These are phyloP conservation scores for Myanophis thanlyinensis DNA, from an alignment of 2,113 vertebrate genomes.

Conservation along the genomic window DNA sequence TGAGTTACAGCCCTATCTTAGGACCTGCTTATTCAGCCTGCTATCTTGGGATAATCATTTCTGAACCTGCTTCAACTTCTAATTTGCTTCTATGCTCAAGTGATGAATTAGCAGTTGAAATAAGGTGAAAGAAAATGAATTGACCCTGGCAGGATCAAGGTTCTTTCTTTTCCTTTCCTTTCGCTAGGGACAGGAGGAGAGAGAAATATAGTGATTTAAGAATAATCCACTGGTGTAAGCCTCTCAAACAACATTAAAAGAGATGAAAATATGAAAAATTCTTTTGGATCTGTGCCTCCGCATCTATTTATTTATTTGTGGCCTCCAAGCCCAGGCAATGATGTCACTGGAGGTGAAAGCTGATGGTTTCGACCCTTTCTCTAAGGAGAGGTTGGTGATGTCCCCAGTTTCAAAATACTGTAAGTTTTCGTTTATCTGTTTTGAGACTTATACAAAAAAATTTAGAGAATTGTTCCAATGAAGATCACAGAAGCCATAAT, in stretches of 20 bases:
- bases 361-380: neutral
- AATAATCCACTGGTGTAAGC: neutral
- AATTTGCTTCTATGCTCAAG: conserved; percentile 11
- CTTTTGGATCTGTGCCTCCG: neutral
- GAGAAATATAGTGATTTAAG: neutral
- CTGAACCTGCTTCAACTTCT: conserved; percentile 6
- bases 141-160: neutral
- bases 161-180: neutral
- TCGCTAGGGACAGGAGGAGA: neutral
- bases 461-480: neutral
- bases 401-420: neutral
- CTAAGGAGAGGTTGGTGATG: neutral
- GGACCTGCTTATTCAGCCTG: conserved; percentile 8
- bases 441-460: neutral
- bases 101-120: conserved; percentile 18
- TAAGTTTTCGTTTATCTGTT: neutral
- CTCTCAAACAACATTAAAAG: neutral
- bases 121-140: neutral
- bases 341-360: neutral
- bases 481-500: neutral
- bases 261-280: neutral
- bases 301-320: neutral
- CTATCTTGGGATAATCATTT: conserved; percentile 20
- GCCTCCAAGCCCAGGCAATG: neutral
- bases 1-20: conserved; percentile 7